phyloP scores from a whole-genome alignment of 2,113 vertebrate genomes.

The Gymnogyps californianus region DNA sequence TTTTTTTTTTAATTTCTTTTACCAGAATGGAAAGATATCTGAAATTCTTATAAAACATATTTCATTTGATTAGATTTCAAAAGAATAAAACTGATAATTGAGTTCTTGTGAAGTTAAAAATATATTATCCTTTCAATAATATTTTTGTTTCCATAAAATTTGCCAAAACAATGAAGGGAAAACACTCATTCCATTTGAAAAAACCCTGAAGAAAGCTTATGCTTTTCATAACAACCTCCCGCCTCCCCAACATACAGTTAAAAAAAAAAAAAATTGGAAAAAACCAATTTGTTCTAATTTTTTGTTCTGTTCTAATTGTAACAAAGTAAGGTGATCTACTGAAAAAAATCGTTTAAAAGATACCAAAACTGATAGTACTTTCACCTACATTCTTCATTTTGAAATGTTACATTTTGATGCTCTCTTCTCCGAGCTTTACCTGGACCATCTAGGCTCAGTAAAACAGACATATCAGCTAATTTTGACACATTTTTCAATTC shows the following conservation, averaged over 20 bases:
- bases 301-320: not conserved
- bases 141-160: not conserved
- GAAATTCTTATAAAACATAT: not conserved
- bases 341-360: not conserved
- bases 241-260: not conserved
- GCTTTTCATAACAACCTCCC: not conserved
- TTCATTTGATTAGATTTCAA: not conserved
- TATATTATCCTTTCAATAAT: not conserved
- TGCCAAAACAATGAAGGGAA: not conserved
- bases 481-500: not conserved
- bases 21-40: not conserved
- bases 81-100: not conserved
- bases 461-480: not conserved
- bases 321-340: not conserved
- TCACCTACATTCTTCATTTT: not conserved
- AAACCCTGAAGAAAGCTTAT: not conserved
- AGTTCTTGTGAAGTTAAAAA: not conserved
- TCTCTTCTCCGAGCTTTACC: not conserved
- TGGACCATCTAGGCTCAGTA: not conserved
- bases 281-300: not conserved
- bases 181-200: not conserved
- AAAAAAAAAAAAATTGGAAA: not conserved
- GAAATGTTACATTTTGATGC: not conserved
- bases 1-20: not conserved
- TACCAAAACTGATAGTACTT: not conserved